A percentile compares a stretch with the other conserved stretches of the same genome.
Conservation (phyloP, 2,797 vertebrate species). For the Esox lucius region DNA sequence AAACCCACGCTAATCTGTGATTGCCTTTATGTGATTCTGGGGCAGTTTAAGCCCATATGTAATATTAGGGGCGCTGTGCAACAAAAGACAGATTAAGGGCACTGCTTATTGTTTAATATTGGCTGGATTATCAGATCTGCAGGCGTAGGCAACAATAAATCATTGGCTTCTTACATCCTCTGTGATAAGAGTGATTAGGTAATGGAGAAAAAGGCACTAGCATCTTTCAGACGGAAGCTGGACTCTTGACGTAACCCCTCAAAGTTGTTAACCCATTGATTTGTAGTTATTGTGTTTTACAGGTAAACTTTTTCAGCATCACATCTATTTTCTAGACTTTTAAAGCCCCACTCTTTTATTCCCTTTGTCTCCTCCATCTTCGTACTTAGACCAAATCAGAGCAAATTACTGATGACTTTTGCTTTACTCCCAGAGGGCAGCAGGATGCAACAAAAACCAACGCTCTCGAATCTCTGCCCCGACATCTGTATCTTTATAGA, state of each 20-base stretch:
- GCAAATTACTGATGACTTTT: conserved; percentile 4
- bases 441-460: conserved; percentile 28
- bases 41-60: conserved; percentile 18
- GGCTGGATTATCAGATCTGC: neutral
- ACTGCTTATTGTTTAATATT: neutral
- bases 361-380: neutral
- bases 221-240: neutral
- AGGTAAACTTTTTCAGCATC: neutral
- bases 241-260: neutral
- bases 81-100: conserved; percentile 20
- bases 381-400: neutral
- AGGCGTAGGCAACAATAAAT: neutral
- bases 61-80: conserved; percentile 17
- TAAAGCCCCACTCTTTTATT: neutral
- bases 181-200: conserved; percentile 17
- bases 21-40: conserved; percentile 25
- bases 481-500: neutral
- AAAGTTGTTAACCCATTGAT: neutral
- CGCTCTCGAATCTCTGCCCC: neutral
- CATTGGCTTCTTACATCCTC: neutral
- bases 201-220: conserved; percentile 10
- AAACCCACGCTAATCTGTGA: conserved; percentile 18
- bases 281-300: neutral
- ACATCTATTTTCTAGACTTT: neutral
- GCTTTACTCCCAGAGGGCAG: conserved; percentile 51